Percentiles rank a stretch among this genome's conserved stretches.
These are phyloP conservation scores for Gymnorhina tibicen DNA, from an alignment of 2,113 vertebrate species.

Conservation along the genomic window DNA sequence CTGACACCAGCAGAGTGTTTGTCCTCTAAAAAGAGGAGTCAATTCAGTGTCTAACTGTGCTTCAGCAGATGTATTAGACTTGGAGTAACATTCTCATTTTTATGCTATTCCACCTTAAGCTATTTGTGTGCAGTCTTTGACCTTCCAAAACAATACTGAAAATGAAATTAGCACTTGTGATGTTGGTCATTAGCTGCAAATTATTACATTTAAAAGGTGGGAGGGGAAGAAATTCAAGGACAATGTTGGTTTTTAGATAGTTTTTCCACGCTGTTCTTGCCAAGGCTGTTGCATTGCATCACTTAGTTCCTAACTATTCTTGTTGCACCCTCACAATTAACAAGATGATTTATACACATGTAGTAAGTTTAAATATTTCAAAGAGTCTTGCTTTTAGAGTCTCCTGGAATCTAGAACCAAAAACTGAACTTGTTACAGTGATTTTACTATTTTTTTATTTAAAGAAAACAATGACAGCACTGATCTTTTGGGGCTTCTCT, in stretches of 20 bases:
- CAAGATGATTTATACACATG: background rate
- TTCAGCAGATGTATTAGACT: background rate
- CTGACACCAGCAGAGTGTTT: background rate
- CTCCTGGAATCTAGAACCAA: background rate
- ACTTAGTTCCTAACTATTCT: background rate
- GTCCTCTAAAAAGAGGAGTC: background rate
- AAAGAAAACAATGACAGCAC: background rate
- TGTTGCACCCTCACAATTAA: background rate
- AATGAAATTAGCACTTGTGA: background rate
- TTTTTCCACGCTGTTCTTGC: background rate
- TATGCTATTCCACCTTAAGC: background rate
- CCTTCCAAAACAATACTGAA: background rate
- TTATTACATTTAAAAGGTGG: background rate
- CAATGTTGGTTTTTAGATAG: accelerated
- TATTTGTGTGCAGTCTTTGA: background rate
- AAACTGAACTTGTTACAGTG: background rate
- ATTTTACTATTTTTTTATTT: background rate
- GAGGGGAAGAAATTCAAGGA: background rate
- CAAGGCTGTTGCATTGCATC: background rate
- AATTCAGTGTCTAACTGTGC: background rate
- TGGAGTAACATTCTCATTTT: background rate
- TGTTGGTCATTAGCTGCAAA: background rate
- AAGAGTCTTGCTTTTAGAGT: background rate
- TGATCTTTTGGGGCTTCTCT: background rate
- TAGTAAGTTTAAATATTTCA: background rate